Conservation (phyloP, 1,140 invertebrate genomes). For the Drepana arcuata region DNA sequence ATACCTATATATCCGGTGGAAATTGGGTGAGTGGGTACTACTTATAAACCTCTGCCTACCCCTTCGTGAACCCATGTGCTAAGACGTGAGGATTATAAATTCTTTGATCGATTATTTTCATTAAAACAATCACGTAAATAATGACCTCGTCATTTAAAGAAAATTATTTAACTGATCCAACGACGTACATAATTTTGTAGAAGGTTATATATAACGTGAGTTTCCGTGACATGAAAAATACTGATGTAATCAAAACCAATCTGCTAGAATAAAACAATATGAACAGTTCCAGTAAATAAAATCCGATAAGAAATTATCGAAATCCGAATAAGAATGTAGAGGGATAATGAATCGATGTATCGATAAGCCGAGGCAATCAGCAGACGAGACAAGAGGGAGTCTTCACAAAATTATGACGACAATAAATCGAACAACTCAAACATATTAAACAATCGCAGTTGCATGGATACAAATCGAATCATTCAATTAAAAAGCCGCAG, state of each 20-base stretch:
- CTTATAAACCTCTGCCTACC: too few relatives aligned
- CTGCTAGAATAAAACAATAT: too few relatives aligned
- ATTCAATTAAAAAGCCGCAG: conserved; percentile 33
- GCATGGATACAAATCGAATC: conserved; percentile 27
- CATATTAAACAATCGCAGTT: conserved; percentile 33
- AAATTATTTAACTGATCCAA: too few relatives aligned
- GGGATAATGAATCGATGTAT: conserved; percentile 11
- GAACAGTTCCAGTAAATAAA: not conserved
- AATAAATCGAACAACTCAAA: conserved; percentile 52
- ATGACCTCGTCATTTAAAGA: too few relatives aligned
- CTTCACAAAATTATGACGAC: conserved; percentile 25
- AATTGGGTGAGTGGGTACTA: too few relatives aligned
- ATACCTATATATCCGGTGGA: too few relatives aligned
- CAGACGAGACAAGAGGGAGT: conserved; percentile 25
- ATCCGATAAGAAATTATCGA: not conserved
- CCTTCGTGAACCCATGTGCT: too few relatives aligned
- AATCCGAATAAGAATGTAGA: not conserved
- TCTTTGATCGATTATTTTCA: too few relatives aligned
- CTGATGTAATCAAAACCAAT: not conserved
- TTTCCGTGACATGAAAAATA: not conserved
- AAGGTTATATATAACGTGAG: too few relatives aligned
- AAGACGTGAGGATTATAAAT: too few relatives aligned
- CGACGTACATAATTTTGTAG: too few relatives aligned
- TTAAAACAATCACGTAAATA: too few relatives aligned
- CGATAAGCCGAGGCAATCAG: conserved; percentile 47